Conservation (phyloP, 1,140 invertebrate species). For the Zaprionus kolodkinae region DNA sequence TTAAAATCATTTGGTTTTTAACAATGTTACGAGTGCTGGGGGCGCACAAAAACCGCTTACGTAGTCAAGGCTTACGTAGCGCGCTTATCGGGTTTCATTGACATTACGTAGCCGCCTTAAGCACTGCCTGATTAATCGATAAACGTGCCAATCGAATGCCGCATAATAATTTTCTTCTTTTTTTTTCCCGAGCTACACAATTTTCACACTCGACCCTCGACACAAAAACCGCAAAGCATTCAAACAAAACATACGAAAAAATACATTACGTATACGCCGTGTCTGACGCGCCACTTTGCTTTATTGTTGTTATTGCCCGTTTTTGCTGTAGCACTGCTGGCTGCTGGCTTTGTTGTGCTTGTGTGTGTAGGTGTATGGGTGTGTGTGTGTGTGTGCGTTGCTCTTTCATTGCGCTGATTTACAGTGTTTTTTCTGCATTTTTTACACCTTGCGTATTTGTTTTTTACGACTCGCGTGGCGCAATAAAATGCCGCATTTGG, state of each 20-base stretch:
- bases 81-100: neutral
- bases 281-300: slow-evolving; percentile 32
- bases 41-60: neutral
- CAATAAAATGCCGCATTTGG: slow-evolving; percentile 54
- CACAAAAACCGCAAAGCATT: slow-evolving; percentile 40
- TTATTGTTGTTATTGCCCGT: slow-evolving; percentile 32
- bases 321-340: slow-evolving; percentile 18
- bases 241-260: slow-evolving; percentile 46
- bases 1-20: neutral
- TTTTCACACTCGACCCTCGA: slow-evolving; percentile 42
- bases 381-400: slow-evolving; percentile 21
- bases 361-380: too few relatives aligned
- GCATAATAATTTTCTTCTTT: slow-evolving; percentile 3
- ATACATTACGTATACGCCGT: slow-evolving; percentile 63
- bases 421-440: slow-evolving; percentile 53
- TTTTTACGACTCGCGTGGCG: slow-evolving; percentile 72
- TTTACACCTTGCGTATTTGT: slow-evolving; percentile 62
- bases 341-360: slow-evolving; percentile 25
- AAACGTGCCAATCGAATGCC: slow-evolving; percentile 16
- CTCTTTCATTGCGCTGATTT: slow-evolving; percentile 63
- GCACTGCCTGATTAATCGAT: slow-evolving; percentile 39
- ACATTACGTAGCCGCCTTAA: slow-evolving; percentile 10
- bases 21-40: neutral
- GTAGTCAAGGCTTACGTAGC: neutral
- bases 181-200: slow-evolving; percentile 5